These are phyloP conservation scores for Platycercus adscitus DNA, from an alignment of 2,113 vertebrate genomes.

Conservation along the genomic window DNA sequence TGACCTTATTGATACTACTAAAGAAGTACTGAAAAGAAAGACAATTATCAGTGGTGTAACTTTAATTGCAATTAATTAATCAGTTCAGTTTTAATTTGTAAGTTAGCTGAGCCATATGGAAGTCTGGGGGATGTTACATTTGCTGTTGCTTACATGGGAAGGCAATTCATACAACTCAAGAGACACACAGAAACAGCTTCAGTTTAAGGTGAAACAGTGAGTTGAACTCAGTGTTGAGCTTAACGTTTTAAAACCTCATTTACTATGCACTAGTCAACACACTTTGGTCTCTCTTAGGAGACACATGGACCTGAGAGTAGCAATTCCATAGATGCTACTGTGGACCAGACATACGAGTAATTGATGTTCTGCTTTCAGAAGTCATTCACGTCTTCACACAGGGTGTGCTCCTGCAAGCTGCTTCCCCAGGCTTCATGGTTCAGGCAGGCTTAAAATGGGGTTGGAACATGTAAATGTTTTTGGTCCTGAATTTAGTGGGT, in stretches of 20 bases:
- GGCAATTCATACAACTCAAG: neutral
- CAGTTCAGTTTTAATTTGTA: neutral
- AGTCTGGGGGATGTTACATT: neutral
- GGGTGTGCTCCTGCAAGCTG: neutral
- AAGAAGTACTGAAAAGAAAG: neutral
- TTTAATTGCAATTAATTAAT: neutral
- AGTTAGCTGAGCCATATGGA: neutral
- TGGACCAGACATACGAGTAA: neutral
- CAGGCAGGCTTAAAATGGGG: neutral
- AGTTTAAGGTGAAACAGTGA: neutral
- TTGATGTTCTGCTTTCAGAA: neutral
- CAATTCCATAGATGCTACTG: neutral
- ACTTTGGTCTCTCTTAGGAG: neutral
- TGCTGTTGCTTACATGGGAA: neutral
- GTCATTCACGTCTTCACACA: fast-evolving
- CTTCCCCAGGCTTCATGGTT: neutral
- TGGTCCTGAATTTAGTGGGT: neutral
- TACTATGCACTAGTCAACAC: neutral
- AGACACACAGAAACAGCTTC: neutral
- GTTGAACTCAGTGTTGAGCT: neutral
- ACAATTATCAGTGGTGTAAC: neutral
- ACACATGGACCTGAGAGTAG: neutral
- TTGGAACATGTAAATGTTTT: fast-evolving
- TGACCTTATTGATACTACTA: neutral
- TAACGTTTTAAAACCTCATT: neutral